Evolutionary conservation across 2,113 vertebrate genomes (phyloP).

Genomic region (Sialia sialis): DNA sequence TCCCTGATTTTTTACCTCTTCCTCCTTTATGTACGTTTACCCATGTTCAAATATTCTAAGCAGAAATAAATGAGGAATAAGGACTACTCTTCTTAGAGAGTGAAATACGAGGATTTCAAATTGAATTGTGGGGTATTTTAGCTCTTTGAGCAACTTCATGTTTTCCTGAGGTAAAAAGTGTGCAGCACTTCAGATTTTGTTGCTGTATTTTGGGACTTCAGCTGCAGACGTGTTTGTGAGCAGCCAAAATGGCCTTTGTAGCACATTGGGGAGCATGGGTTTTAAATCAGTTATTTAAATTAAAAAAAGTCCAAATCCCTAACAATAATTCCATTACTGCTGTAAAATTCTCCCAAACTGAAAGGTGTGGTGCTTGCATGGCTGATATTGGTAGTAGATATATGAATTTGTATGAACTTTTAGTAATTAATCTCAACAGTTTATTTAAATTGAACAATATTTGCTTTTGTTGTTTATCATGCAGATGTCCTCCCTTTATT

Average conservation of each 20-base stretch:
- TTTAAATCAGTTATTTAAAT: conserved; percentile 46
- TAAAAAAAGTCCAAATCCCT: fast-evolving
- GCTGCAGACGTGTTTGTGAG: neutral
- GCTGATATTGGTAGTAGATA: neutral
- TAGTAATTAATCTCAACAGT: neutral
- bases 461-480: conserved; percentile 46
- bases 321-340: neutral
- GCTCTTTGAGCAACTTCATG: neutral
- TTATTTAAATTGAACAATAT: conserved; percentile 50
- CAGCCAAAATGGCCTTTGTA: neutral
- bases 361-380: neutral
- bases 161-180: neutral
- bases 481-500: conserved; percentile 26
- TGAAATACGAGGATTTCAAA: neutral
- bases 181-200: neutral
- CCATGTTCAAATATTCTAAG: neutral
- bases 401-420: neutral
- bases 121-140: neutral
- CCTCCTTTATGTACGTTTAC: neutral
- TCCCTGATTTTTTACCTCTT: neutral
- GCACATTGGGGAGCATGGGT: neutral
- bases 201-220: neutral
- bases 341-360: neutral
- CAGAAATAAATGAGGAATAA: neutral
- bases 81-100: neutral